Base-by-base conservation (phyloP, 1,140 invertebrate genomes). In the Andrena cerasifolii region DNA sequence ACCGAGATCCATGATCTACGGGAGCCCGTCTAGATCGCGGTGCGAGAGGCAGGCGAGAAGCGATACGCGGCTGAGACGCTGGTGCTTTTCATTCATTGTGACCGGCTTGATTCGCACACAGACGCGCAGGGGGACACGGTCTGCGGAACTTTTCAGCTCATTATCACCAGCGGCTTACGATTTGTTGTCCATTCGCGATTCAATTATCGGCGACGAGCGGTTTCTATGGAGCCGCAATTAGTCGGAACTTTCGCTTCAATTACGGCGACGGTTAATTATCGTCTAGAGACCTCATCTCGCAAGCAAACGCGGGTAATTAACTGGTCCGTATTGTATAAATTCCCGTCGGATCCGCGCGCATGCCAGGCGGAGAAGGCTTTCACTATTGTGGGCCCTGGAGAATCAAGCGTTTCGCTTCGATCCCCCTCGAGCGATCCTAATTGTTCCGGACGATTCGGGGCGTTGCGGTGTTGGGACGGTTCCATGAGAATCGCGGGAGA, bases 191-290 rank as follows among this genome's bases (percentile, higher is more conserved):
- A 6, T 16, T 7, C n/a, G 0, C 5, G 28, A 51, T 18, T 26
- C 56, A 21, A 18, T 62, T 47, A 68, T 62, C 43, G 45, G 53
- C 21, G 16, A 61, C 16, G 24, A 28, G 59, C 49, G 47, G 66
- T 65, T 77, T 84, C 14, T 68, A 73, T 24, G 49, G 49, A 78
- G 73, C 82, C 54, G n/a, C 31, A 63, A 71, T 36, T 31, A 43
- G 43, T 66, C 61, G 43, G n/a, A 76, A 76, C 80, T 83, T 78
- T 83, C 80, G 74, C 81, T 83, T 47, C 58, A 73, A 82, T 78
- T 78, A 54, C 21, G 21, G 10, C 53, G 63, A 54, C 49, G 21
- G 5, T 12, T 68, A 78, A 82, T 82, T 82, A 82, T 31, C 49
- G 58, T 82, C 33, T 18, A 40, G 58, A 61, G 72, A 73, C 68